phyloP scores from a whole-genome alignment of 2,797 vertebrate species.

The Danio kyathit region DNA sequence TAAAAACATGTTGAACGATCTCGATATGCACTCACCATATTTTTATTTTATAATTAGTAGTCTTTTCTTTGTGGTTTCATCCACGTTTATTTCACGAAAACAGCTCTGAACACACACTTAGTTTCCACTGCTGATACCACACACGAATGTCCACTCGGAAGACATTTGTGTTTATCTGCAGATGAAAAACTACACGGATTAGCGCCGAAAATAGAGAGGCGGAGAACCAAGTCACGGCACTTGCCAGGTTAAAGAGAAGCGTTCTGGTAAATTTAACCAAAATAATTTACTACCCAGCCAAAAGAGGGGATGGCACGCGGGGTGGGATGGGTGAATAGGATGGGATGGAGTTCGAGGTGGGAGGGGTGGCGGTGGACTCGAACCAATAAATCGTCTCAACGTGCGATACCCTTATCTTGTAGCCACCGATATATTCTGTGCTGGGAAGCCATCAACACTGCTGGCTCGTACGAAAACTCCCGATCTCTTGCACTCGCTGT shows the following conservation, averaged over 20 bases:
- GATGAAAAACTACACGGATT: conserved; percentile 67
- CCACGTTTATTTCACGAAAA: background rate
- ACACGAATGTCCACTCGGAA: conserved; percentile 52
- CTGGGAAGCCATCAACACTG: conserved; percentile 82
- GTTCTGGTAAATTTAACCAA: conserved; percentile 86
- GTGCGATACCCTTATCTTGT: conserved; percentile 88
- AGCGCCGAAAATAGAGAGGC: conserved; percentile 85
- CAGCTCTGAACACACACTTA: conserved; percentile 8
- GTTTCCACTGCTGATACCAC: conserved; percentile 15
- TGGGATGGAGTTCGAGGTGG: conserved; percentile 71
- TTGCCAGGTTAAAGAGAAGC: conserved; percentile 85
- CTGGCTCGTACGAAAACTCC: conserved; percentile 84
- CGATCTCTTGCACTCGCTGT: conserved; percentile 92
- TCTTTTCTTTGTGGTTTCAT: background rate
- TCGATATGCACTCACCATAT: background rate
- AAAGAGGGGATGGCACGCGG: conserved; percentile 78
- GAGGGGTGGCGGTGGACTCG: conserved; percentile 85
- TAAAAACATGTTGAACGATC: background rate
- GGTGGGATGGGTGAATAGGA: conserved; percentile 42
- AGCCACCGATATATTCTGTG: conserved; percentile 84
- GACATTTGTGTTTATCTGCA: conserved; percentile 54
- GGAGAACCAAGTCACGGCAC: conserved; percentile 81
- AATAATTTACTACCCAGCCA: conserved; percentile 85
- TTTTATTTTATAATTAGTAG: background rate
- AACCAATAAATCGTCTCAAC: conserved; percentile 89